Base-by-base conservation (phyloP, 1,140 invertebrate genomes). In the Bombus consobrinus region DNA sequence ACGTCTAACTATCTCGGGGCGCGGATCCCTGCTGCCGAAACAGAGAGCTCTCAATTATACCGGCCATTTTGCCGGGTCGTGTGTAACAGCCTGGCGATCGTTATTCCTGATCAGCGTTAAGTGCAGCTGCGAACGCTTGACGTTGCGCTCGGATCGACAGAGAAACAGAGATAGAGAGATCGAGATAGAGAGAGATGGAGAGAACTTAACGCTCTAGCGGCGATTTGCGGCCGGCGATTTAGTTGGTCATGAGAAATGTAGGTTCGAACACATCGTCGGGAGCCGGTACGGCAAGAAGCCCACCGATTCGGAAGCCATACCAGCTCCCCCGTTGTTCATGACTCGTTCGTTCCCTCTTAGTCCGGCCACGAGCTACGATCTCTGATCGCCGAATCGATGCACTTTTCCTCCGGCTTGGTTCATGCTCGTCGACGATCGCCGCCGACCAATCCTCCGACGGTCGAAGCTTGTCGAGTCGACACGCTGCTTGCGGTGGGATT, bases 281-380 rank as follows among this genome's bases (percentile, higher is more conserved):
- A 39, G 75, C 53, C 32, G 87, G 87, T 87, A 87, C 15, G 88
- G 81, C 89, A 85, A 87, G 75, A 81, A 87, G 87, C 89, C 80
- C 92, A 92, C 92, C 75, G 93, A 92, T 93, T 94, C 93, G 74
- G 93, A 94, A 94, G 92, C 93, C 93, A n/a, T 94, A 94, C 74
- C 69, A 92, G 85, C 86, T 92, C 86, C 92, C 92, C 93, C 87
- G 84, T 81, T 62, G 89, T 92, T 93, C 88, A 90, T 90, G 88
- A 84, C 87, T 91, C 89, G 88, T 28, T 59, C 37, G 90, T 86
- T 88, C 88, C 82, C 87, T 89, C 74, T 66, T 88, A 88, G 86
- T 89, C 83, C 10, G 47, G 80, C 82, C 83, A 72, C 86, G 73
- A 83, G 71, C 62, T 69, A 72, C 91, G 87, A 91, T 90, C 91